Evolutionary conservation across 1,140 invertebrate genomes (phyloP), one percentile per base, ranked within the genome.

Genomic region (Eriosoma lanigerum): DNA sequence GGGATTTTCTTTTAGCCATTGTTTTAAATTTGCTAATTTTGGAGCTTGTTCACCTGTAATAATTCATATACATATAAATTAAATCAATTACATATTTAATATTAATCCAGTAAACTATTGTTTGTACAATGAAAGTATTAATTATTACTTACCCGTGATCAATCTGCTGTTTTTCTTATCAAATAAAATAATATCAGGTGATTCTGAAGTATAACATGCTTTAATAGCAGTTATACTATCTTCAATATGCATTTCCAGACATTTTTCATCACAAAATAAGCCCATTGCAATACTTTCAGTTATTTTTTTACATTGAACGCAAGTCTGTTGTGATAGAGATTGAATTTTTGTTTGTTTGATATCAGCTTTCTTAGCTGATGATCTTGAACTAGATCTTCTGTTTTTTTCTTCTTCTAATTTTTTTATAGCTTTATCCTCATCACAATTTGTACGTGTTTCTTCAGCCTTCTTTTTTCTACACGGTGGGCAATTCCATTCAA

Each of bases 401-500:
- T 78, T 78, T 15, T 46, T 78, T 48, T 78, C 75, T 48, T 78
- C 75, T 5, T 48, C 75, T 6, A 48, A 60, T 75, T 76, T 73
- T 15, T 81, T 44, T 50, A 1, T 58, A 1, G 6, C 13, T 32
- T 75, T 81, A 3, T 68, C 64, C 17, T 50, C 72, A 21, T 66
- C 80, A 24, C 17, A n/a, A 62, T 72, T 76, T 80, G 81, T 64
- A 48, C 56, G 75, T 21, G 76, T 52, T 81, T 80, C 54, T 24
- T 54, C 54, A 44, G 64, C 87, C 84, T 80, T 86, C 88, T 91
- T 91, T 83, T 91, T 92, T 32, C 87, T 83, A 85, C 96, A 98
- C 83, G 92, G 92, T 0, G 95, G 92, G 87, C 96, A 98, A 80
- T 92, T 90, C 94, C 96, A 98, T 83, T 97, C 94, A 81, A 93